These are phyloP conservation scores for Lepilemur ruficaudatus DNA, from an alignment of 2,797 vertebrate genomes.

Conservation along the genomic window DNA sequence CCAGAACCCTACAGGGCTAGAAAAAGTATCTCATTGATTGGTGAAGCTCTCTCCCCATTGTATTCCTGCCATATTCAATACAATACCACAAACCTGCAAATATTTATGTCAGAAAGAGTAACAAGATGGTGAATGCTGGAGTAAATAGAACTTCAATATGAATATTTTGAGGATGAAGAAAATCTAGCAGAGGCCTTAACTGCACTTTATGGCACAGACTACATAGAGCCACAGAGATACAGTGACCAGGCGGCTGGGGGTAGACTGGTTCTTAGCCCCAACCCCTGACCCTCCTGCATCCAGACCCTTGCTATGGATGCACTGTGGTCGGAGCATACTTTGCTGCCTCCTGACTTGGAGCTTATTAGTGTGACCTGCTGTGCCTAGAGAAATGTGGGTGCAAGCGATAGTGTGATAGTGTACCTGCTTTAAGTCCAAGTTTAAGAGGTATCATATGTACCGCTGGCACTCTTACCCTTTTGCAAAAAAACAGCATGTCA, in stretches of 20 bases:
- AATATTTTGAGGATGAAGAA: not conserved
- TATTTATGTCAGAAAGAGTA: not conserved
- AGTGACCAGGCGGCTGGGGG: not conserved
- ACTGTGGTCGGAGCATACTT: not conserved
- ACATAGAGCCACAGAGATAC: not conserved
- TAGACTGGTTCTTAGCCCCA: not conserved
- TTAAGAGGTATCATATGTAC: not conserved
- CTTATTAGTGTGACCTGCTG: not conserved
- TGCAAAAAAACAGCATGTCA: not conserved
- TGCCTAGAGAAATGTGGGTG: not conserved
- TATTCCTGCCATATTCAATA: not conserved
- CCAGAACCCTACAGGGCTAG: not conserved
- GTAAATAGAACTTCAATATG: not conserved
- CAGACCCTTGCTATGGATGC: not conserved
- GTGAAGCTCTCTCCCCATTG: not conserved
- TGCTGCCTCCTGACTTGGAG: not conserved
- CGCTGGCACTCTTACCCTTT: not conserved
- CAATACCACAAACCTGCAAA: not conserved
- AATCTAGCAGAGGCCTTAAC: not conserved
- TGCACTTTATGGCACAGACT: not conserved
- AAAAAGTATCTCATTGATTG: not conserved
- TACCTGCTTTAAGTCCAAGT: not conserved
- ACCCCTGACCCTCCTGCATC: not conserved
- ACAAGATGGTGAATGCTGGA: not conserved
- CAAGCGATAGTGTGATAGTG: accelerated